Base-by-base conservation (phyloP, 2,888 invertebrate genomes). In the Xestia c-nigrum region DNA sequence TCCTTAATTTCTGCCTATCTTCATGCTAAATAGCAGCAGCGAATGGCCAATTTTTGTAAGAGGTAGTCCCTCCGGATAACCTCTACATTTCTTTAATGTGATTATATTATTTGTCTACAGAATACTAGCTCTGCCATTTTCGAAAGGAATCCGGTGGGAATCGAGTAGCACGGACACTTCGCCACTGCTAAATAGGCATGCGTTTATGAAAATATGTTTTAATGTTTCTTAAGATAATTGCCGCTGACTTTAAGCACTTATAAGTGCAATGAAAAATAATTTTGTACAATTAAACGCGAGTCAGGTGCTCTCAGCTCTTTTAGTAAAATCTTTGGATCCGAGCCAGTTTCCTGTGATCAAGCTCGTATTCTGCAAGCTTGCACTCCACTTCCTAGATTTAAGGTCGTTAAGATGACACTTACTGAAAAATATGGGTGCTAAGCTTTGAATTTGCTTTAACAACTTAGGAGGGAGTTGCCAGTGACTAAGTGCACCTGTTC, bases 261-360 rank as follows among this genome's bases (percentile, higher is more conserved):
- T 19, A 0, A 46, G 10, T 47, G 24, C 31, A 57, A 21, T 72
- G 59, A 46, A 61, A 81, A 81, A 70, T 65, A 46, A 69, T 66
- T 57, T 71, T 47, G 21, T 19, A 80, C 63, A 80, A 76, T 69
- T 80, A 74, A 86, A 73, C 5, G 40, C n/a, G 55, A 74, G 55
- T 47, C 76, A 81, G 75, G 72, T 71, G 59, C 59, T 75, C 19
- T 7, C 40, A 65, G 64, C 76, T 67, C 64, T 68, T 76, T 38
- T 57, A 63, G 71, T 52, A 63, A 57, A 55, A 69, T 74, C 64
- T 46, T 81, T 86, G 86, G 86, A 64, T 68, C 12, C 59, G 24
- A 47, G 88, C 88, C 86, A 86, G 72, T 69, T 66, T 43, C 21
- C 61, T 38, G 74, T 70, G 68, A 84, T 84, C 74, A 75, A 78